Conservation (phyloP, 1,140 invertebrate species). For the Littorina saxatilis region DNA sequence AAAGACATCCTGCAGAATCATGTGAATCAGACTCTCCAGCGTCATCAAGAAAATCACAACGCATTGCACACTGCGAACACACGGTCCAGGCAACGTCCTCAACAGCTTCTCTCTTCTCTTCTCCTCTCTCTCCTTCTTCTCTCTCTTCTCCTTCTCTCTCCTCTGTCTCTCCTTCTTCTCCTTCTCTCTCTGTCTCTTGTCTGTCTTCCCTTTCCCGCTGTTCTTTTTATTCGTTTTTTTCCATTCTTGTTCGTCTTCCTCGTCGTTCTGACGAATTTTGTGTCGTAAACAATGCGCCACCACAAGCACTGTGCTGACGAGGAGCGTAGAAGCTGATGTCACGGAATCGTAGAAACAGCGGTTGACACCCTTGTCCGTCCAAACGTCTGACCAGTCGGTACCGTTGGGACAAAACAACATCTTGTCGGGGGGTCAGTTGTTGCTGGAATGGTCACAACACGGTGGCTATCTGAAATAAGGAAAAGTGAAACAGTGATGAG, state of each 20-base stretch:
- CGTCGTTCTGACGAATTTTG: constrained; percentile 71
- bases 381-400: constrained; percentile 71
- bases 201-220: too few species aligned
- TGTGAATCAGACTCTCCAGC: constrained; percentile 51
- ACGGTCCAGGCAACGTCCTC: too few species aligned
- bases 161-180: too few species aligned
- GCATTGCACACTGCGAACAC: constrained; percentile 82
- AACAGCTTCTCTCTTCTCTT: too few species aligned
- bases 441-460: too few species aligned
- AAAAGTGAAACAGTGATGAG: too few species aligned
- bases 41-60: constrained; percentile 51
- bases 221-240: constrained; percentile 79
- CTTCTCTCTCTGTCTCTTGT: too few species aligned
- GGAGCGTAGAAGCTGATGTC: constrained; percentile 81
- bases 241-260: constrained; percentile 86
- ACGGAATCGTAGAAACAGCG: constrained; percentile 95
- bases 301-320: constrained; percentile 88
- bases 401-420: constrained; percentile 55
- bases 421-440: too few species aligned
- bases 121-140: too few species aligned
- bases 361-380: constrained; percentile 91
- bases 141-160: too few species aligned
- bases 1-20: constrained; percentile 52
- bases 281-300: constrained; percentile 89
- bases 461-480: too few species aligned